Conservation (phyloP, 2,888 invertebrate species). For the Polyploca ridens region DNA sequence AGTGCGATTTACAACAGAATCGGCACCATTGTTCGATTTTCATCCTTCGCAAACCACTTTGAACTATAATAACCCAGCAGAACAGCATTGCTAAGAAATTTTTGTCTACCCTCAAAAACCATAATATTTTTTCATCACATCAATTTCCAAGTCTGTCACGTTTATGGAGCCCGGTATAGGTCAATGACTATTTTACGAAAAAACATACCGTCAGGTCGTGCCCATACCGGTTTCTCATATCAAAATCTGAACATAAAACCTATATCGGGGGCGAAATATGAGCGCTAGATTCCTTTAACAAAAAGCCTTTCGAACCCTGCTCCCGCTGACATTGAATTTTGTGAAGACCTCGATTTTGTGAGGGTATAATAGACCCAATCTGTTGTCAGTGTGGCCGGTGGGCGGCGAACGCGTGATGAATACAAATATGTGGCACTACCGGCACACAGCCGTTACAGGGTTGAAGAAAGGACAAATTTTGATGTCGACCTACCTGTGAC, state of each 20-base stretch:
- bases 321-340: conserved; percentile 46
- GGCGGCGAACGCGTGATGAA: conserved; percentile 37
- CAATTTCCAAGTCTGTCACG: background rate
- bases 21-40: background rate
- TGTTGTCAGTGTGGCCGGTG: conserved; percentile 35
- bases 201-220: background rate
- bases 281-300: conserved; percentile 30
- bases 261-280: conserved; percentile 25
- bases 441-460: conserved; percentile 22
- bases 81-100: background rate
- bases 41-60: background rate
- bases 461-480: conserved; percentile 30
- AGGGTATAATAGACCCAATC: conserved; percentile 46
- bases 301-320: conserved; percentile 44
- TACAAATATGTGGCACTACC: conserved; percentile 36
- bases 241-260: conserved; percentile 10
- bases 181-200: conserved; percentile 14
- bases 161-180: background rate
- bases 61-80: background rate
- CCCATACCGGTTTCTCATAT: too few species aligned
- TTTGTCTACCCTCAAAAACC: background rate
- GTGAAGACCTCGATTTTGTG: conserved; percentile 48
- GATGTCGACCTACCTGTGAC: conserved; percentile 17
- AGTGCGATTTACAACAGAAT: too few species aligned
- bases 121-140: background rate